These are phyloP conservation scores for Tetramorium simillimum DNA, from an alignment of 1,140 invertebrate species.

Conservation along the genomic window DNA sequence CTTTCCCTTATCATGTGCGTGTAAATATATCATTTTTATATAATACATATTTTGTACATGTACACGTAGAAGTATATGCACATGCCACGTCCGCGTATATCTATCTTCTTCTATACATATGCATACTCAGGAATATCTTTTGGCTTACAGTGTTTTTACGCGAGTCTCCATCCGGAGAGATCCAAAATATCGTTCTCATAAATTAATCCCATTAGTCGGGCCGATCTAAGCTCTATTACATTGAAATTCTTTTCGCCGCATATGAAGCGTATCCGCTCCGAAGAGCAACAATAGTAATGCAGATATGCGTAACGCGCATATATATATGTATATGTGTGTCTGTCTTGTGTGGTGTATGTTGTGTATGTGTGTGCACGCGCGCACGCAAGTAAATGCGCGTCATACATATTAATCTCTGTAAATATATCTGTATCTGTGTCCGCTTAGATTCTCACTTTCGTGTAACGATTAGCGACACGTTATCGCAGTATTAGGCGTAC, in stretches of 20 bases:
- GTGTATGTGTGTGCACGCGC: not conserved
- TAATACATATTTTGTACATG: slow-evolving; percentile 1
- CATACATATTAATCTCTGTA: not conserved
- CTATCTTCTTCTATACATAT: not conserved
- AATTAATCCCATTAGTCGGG: too few relatives aligned
- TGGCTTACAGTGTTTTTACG: not conserved
- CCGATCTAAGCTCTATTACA: slow-evolving; percentile 35
- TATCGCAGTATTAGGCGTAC: slow-evolving; percentile 17
- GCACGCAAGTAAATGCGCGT: not conserved
- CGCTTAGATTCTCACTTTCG: not conserved
- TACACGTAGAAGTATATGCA: slow-evolving; percentile 21
- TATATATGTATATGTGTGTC: not conserved
- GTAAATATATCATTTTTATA: slow-evolving; percentile 43
- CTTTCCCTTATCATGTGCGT: slow-evolving; percentile 51
- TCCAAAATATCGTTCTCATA: slow-evolving; percentile 32
- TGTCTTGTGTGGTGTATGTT: not conserved
- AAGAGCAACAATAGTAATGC: slow-evolving; percentile 48
- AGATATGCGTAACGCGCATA: slow-evolving; percentile 19
- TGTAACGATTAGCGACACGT: not conserved
- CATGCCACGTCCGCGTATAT: not conserved
- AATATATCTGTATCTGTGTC: not conserved
- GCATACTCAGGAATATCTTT: not conserved
- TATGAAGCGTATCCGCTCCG: slow-evolving; percentile 8
- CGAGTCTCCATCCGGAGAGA: slow-evolving; percentile 36
- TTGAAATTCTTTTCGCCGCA: not conserved